Percentiles rank a stretch among this genome's conserved stretches.
These are phyloP conservation scores for Emydocephalus ijimae DNA, from an alignment of 2,113 vertebrate species.

Conservation along the genomic window DNA sequence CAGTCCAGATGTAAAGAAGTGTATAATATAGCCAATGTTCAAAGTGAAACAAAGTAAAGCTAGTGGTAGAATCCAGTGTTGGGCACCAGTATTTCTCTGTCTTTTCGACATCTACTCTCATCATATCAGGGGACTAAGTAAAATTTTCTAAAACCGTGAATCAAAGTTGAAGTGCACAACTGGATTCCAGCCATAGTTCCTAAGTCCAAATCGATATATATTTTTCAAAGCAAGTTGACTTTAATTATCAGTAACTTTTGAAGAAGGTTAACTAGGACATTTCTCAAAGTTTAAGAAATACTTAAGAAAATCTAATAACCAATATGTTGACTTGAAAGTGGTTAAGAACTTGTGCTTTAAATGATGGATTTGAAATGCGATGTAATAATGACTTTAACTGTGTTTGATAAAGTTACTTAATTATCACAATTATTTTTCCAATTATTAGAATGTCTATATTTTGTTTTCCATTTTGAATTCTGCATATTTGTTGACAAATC, in stretches of 20 bases:
- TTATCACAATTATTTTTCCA: background rate
- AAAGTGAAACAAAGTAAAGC: background rate
- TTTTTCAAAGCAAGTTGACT: background rate
- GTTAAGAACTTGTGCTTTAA: background rate
- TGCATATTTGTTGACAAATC: constrained; percentile 9
- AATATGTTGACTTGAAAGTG: background rate
- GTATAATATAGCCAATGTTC: background rate
- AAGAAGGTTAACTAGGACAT: background rate
- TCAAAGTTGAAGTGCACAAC: background rate
- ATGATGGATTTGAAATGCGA: background rate
- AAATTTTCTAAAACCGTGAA: background rate
- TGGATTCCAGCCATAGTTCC: background rate
- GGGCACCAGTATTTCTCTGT: background rate
- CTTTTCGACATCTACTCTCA: background rate
- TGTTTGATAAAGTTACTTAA: constrained; percentile 4
- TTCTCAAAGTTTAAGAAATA: background rate
- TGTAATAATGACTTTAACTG: background rate
- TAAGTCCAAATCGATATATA: background rate
- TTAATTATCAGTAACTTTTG: background rate
- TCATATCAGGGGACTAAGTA: background rate
- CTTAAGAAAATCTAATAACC: background rate
- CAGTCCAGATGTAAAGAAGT: background rate
- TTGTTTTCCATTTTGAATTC: background rate
- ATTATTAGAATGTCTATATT: background rate
- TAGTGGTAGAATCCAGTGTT: background rate